Evolutionary conservation across 2,113 vertebrate species (phyloP).

Genomic region (Notarius quadriscutis): DNA sequence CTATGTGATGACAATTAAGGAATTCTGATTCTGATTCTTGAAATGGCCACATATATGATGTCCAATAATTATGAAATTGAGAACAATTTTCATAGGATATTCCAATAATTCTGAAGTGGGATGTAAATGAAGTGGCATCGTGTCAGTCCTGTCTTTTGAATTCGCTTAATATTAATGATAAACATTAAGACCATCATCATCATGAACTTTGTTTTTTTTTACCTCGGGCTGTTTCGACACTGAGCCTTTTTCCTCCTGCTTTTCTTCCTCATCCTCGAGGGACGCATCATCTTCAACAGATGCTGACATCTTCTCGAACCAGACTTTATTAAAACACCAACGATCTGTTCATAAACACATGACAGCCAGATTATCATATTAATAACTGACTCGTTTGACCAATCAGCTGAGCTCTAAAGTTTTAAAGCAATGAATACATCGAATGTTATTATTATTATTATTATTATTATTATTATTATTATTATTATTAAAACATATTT

Average conservation of each 20-base stretch:
- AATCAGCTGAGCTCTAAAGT: background rate
- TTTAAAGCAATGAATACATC: background rate
- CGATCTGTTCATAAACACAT: background rate
- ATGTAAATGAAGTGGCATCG: background rate
- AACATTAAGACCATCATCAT: background rate
- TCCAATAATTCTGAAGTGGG: background rate
- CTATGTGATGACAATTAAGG: no score
- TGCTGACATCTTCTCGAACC: slow-evolving; percentile 41
- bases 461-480: background rate
- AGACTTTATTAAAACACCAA: background rate
- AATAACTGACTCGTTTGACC: background rate
- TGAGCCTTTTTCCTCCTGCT: slow-evolving; percentile 27
- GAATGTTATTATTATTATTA: background rate
- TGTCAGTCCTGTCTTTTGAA: background rate
- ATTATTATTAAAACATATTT: background rate
- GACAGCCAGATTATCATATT: background rate
- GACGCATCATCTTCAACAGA: slow-evolving; percentile 40
- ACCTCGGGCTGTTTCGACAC: slow-evolving; percentile 39
- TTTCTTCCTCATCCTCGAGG: slow-evolving; percentile 50
- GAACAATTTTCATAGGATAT: background rate
- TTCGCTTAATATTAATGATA: background rate
- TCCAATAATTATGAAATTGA: background rate
- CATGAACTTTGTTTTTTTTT: background rate
- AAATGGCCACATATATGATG: background rate
- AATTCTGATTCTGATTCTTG: background rate